Conservation (phyloP, 35 echinoderm and acorn worm genomes). For the Strongylocentrotus purpuratus region DNA sequence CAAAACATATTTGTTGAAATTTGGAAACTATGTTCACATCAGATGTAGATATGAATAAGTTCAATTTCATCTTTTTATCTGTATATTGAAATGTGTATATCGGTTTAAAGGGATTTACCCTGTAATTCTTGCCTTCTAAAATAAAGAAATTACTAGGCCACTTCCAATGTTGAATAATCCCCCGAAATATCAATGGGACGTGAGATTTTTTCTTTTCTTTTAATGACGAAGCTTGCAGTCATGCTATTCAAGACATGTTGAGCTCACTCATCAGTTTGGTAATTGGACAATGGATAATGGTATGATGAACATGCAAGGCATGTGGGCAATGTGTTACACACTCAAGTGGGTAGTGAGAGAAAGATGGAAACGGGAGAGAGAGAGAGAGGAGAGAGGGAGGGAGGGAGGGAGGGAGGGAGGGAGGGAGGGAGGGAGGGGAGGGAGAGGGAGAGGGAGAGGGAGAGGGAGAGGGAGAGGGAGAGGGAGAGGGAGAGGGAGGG, state of each 20-base stretch:
- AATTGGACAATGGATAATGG: background rate
- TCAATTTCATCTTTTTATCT: no score
- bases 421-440: no score
- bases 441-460: no score
- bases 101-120: no score
- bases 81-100: no score
- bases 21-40: background rate
- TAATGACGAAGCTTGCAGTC: background rate
- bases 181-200: no score
- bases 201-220: no score
- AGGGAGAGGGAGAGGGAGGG: background rate
- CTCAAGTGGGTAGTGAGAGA: background rate
- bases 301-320: background rate
- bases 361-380: background rate
- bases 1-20: no score
- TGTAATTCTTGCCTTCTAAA: no score
- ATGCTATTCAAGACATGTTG: background rate
- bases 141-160: no score
- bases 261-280: background rate
- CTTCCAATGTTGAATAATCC: no score
- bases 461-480: background rate
- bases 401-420: constrained; percentile 51
- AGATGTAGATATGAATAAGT: background rate
- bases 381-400: background rate
- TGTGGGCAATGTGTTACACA: background rate